phyloP scores from a whole-genome alignment of 2,888 invertebrate genomes.

The Phorcus lineatus region DNA sequence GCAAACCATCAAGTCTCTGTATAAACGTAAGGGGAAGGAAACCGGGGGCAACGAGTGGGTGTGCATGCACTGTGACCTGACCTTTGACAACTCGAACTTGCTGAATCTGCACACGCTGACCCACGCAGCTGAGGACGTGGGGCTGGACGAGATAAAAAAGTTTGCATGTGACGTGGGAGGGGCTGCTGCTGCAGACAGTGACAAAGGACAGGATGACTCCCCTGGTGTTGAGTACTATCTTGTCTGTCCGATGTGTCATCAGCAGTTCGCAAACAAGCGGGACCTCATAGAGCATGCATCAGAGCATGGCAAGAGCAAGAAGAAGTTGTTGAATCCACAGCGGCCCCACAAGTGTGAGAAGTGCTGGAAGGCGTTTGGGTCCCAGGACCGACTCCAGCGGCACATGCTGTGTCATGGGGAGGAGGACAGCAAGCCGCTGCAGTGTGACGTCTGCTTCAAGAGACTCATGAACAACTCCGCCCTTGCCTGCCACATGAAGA shows the following conservation, averaged over 20 bases:
- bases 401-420: conserved; percentile 82
- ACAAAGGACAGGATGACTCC: conserved; percentile 8
- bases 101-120: conserved; percentile 78
- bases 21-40: conserved; percentile 68
- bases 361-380: conserved; percentile 82
- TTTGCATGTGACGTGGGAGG: conserved; percentile 15
- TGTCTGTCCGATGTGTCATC: conserved; percentile 74
- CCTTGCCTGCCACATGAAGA: conserved; percentile 83
- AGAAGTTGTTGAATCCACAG: conserved; percentile 64
- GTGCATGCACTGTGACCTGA: conserved; percentile 75
- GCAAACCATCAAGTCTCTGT: conserved; percentile 68
- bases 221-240: conserved; percentile 44
- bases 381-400: conserved; percentile 80
- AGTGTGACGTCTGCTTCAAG: conserved; percentile 78
- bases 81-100: conserved; percentile 75
- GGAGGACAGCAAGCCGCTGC: conserved; percentile 81
- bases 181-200: not conserved
- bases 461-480: conserved; percentile 84
- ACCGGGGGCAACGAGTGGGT: conserved; percentile 67
- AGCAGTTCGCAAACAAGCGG: conserved; percentile 71
- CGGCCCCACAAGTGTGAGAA: conserved; percentile 80
- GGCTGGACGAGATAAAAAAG: conserved; percentile 61
- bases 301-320: conserved; percentile 55
- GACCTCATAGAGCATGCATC: conserved; percentile 78
- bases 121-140: conserved; percentile 77